phyloP scores from a whole-genome alignment of 2,888 invertebrate species.

The Anaspis maculata region DNA sequence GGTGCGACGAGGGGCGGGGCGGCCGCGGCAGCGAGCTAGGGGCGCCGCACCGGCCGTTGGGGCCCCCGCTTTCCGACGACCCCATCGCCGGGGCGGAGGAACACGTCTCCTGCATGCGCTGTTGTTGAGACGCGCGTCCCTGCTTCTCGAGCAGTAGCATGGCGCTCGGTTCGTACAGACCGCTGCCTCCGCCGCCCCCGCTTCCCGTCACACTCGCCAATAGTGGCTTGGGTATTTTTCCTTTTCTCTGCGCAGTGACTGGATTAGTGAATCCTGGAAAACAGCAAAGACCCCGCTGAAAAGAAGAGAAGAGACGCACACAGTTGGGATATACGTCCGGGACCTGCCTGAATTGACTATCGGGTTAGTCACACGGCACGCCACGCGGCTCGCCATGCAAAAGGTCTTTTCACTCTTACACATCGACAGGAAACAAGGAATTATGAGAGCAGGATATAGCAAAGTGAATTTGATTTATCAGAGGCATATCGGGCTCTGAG shows the following conservation, averaged over 20 bases:
- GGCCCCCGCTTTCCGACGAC: too few species aligned
- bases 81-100: constrained; percentile 24
- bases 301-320: constrained; percentile 47
- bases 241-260: constrained; percentile 66
- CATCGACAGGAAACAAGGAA: too few species aligned
- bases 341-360: constrained; percentile 36
- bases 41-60: constrained; percentile 47
- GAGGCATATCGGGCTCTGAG: too few species aligned
- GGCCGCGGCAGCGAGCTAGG: constrained; percentile 67
- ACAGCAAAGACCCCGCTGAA: constrained; percentile 78
- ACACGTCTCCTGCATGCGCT: constrained; percentile 50
- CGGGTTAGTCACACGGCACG: constrained; percentile 46
- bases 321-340: constrained; percentile 41
- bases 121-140: constrained; percentile 68
- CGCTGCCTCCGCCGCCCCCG: constrained; percentile 21
- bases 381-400: constrained; percentile 41
- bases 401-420: neutral
- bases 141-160: constrained; percentile 69
- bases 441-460: too few species aligned
- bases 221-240: constrained; percentile 68
- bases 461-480: too few species aligned
- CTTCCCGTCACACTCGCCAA: constrained; percentile 51
- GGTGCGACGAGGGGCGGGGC: constrained; percentile 49
- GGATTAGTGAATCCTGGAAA: constrained; percentile 76
- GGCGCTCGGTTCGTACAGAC: constrained; percentile 50